phyloP scores from a whole-genome alignment of 2,797 vertebrate genomes.

The Schizothorax lantsangensis region DNA sequence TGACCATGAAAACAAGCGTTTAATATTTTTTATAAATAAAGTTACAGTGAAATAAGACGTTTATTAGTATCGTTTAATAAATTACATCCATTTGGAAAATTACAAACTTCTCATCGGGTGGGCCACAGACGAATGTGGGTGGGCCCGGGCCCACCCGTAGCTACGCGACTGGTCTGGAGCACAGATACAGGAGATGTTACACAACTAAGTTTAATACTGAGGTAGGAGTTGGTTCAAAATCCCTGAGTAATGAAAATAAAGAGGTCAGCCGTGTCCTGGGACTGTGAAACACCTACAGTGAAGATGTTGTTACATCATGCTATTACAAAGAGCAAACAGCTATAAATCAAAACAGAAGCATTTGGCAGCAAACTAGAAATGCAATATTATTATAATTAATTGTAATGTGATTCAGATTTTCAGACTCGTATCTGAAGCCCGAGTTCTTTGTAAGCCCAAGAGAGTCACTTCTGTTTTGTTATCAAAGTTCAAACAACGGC shows the following conservation, averaged over 20 bases:
- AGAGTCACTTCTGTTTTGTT: background rate
- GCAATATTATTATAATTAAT: background rate
- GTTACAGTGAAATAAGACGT: too few relatives aligned
- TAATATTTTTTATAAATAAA: too few relatives aligned
- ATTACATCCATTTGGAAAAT: too few relatives aligned
- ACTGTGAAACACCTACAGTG: background rate
- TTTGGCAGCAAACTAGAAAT: background rate
- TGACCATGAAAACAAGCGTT: too few relatives aligned
- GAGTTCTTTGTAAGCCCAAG: background rate
- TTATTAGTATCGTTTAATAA: too few relatives aligned
- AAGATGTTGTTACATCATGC: background rate
- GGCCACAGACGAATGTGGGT: too few relatives aligned
- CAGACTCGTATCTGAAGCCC: background rate
- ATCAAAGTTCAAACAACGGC: slow-evolving; percentile 18
- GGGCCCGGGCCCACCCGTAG: too few relatives aligned
- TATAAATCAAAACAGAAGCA: background rate
- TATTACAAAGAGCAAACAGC: background rate
- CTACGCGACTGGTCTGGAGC: background rate
- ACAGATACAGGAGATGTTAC: slow-evolving; percentile 1
- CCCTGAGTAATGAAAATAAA: slow-evolving; percentile 11
- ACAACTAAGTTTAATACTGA: slow-evolving; percentile 4
- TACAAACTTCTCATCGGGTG: too few relatives aligned
- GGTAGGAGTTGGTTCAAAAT: background rate
- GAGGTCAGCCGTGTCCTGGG: background rate
- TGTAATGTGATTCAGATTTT: background rate